These are phyloP conservation scores for Dinoponera quadriceps DNA, from an alignment of 1,140 invertebrate species.

Conservation along the genomic window DNA sequence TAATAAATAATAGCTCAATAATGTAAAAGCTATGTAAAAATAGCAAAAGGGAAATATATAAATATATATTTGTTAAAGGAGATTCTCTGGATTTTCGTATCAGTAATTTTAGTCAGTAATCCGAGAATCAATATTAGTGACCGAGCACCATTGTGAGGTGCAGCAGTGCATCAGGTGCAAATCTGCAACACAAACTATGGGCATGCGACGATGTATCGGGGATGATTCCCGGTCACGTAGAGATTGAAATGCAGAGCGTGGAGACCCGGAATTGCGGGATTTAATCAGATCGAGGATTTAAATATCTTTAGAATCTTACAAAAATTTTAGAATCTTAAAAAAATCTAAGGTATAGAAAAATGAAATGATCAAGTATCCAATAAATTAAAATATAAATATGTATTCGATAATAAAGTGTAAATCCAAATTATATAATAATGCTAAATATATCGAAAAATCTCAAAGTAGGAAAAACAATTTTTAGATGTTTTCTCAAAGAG, in stretches of 20 bases:
- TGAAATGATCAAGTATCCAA: not conserved
- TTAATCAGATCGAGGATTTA: not conserved
- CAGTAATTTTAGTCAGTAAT: slow-evolving; percentile 35
- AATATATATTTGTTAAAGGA: slow-evolving; percentile 24
- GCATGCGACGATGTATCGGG: slow-evolving; percentile 75
- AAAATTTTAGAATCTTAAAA: not conserved
- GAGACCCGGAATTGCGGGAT: slow-evolving; percentile 51
- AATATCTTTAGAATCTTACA: not conserved
- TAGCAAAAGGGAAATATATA: slow-evolving; percentile 5
- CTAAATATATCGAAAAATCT: too few relatives aligned
- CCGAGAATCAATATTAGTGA: slow-evolving; percentile 71
- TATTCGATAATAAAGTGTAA: too few relatives aligned
- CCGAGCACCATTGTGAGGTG: slow-evolving; percentile 76
- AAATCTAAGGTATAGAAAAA: not conserved
- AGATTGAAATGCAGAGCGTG: slow-evolving; percentile 78
- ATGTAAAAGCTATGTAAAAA: slow-evolving; percentile 9
- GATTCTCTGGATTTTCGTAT: not conserved
- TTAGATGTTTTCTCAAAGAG: too few relatives aligned
- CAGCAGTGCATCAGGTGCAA: slow-evolving; percentile 69
- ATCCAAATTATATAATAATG: too few relatives aligned
- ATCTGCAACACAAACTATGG: slow-evolving; percentile 70
- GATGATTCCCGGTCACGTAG: slow-evolving; percentile 78
- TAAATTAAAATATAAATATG: too few relatives aligned
- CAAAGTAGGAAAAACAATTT: too few relatives aligned
- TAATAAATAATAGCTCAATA: not conserved